These are phyloP conservation scores for Spodoptera picta DNA, from an alignment of 2,888 invertebrate species.

Conservation along the genomic window DNA sequence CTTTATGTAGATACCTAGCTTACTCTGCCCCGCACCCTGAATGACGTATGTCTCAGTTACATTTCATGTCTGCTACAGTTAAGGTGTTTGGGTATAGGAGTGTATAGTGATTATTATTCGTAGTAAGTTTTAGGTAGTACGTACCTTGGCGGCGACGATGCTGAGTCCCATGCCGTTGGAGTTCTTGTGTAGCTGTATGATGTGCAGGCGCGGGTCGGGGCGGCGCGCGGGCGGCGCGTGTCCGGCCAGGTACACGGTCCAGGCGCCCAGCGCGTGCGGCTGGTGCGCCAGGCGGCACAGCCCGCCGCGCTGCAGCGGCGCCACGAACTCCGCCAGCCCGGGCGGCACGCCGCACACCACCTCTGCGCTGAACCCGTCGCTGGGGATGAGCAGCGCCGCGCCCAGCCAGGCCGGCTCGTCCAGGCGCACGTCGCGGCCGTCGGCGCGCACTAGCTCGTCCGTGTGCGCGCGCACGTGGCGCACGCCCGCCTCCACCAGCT, in stretches of 20 bases:
- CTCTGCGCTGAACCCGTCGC: slow-evolving; percentile 99
- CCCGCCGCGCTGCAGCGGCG: slow-evolving; percentile 94
- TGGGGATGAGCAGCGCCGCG: slow-evolving; percentile 97
- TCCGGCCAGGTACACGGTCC: slow-evolving; percentile 96
- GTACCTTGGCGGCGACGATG: slow-evolving; percentile 99
- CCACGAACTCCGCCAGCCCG: slow-evolving; percentile 95
- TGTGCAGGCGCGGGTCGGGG: slow-evolving; percentile 89
- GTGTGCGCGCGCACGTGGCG: slow-evolving; percentile 96
- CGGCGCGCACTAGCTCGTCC: slow-evolving; percentile 96
- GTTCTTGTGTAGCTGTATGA: slow-evolving; percentile 97
- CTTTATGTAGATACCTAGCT: slow-evolving; percentile 99
- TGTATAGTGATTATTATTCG: neutral
- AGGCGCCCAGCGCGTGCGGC: slow-evolving; percentile 96
- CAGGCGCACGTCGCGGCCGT: slow-evolving; percentile 95
- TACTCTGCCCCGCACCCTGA: slow-evolving; percentile 87
- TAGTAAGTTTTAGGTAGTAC: no score
- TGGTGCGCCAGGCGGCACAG: slow-evolving; percentile 97
- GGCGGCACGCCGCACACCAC: slow-evolving; percentile 98
- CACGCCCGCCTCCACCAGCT: slow-evolving; percentile 91
- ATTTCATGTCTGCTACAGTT: neutral
- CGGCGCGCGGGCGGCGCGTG: slow-evolving; percentile 82
- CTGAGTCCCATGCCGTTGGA: slow-evolving; percentile 99
- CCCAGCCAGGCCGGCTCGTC: slow-evolving; percentile 98
- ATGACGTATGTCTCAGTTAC: neutral
- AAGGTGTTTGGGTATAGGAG: neutral